These are phyloP conservation scores for Oryzias curvinotus DNA, from an alignment of 2,113 vertebrate species.

Conservation along the genomic window DNA sequence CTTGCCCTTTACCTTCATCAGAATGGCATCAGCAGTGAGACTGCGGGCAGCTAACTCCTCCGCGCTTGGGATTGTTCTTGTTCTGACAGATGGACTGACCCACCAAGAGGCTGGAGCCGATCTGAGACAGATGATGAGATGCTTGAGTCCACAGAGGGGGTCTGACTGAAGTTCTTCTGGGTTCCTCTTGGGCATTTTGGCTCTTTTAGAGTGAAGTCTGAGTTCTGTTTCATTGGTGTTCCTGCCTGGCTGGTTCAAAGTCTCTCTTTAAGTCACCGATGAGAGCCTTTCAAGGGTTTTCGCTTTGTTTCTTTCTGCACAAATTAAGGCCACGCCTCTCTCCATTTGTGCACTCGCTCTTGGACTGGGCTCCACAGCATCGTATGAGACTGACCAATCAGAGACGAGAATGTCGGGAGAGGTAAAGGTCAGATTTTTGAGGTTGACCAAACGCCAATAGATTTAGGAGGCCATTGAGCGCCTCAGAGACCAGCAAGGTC, in stretches of 20 bases:
- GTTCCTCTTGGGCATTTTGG: background rate
- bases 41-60: no score
- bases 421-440: no score
- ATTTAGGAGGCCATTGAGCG: no score
- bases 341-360: conserved; percentile 43
- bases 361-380: conserved; percentile 11
- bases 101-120: background rate
- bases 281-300: background rate
- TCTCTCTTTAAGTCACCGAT: no score
- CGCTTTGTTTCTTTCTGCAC: conserved; percentile 38
- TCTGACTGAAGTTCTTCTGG: background rate
- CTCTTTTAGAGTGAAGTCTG: no score
- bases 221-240: no score
- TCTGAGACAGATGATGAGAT: background rate
- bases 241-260: no score
- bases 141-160: background rate
- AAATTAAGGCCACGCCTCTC: conserved; percentile 40
- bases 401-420: conserved; percentile 1
- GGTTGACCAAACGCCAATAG: no score
- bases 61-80: no score
- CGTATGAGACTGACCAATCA: conserved; percentile 37
- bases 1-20: no score
- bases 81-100: background rate
- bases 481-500: no score
- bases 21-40: no score